Base-by-base conservation (phyloP, 2,797 vertebrate genomes). In the Dendrocincla tyrannina region DNA sequence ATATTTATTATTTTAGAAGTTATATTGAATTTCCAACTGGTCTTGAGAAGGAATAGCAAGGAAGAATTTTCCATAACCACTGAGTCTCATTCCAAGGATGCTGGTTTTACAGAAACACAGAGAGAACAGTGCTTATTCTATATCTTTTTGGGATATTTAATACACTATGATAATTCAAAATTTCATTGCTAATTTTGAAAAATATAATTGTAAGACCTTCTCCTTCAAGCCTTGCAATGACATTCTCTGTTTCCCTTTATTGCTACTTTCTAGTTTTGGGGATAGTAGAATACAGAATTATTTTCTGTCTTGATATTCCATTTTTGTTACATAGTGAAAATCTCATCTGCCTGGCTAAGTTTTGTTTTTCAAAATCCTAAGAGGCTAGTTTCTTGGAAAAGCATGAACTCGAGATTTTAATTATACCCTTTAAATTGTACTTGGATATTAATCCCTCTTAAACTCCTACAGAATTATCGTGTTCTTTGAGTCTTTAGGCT, bases 371-470 rank as follows among this genome's bases (percentile, higher is more conserved):
- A 84, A 53, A 91, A 75, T 76, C 72, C 60, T 55, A 50, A 85
- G 82, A 92, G 72, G 72, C 50, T 46, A 73, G 22, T 77, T 88
- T 95, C 75, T 93, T 87, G 85, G 76, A 73, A 87, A 59, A 90
- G 22, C 63, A 14, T 66, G 50, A 87, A 93, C 91, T 32, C 60
- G 25, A 63, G n/a, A 80, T 95, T 96, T 95, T 95, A 96, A 97
- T 97, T 92, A 82, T 73, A 66, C 50, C 41, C 39, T 95, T 96
- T 89, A 79, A 90, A 79, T 46, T 91, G 18, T 77, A 46, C 18
- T 88, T 85, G 56, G 37, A 33, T 92, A 50, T 80, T 76, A 82
- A 62, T 22, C 22, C 17, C 13, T 11, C 19, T 77, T 91, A 69
- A 85, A 64, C 58, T 72, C 24, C 72, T 62, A 30, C 74, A 91